phyloP scores from a whole-genome alignment of 92 coral and sea anemone genomes.

The Pocillopora meandrina region DNA sequence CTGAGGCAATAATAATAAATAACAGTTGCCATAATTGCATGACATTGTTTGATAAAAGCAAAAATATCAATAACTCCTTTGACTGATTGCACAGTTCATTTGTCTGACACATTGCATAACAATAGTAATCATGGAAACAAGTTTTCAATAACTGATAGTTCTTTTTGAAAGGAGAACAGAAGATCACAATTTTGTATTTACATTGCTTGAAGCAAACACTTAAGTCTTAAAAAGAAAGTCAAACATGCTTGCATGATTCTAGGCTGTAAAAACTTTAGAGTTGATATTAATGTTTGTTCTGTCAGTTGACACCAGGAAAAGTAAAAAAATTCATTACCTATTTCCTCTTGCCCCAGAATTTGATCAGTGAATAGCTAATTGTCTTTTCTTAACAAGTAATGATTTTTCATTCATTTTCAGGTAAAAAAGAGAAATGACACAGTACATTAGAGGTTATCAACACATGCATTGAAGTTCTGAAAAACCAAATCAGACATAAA shows the following conservation, averaged over 20 bases:
- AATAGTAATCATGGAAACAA: too few species aligned
- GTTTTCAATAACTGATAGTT: not conserved
- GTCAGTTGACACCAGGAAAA: not conserved
- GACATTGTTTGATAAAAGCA: too few species aligned
- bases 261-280: not conserved
- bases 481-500: too few species aligned
- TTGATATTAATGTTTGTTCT: not conserved
- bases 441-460: not conserved
- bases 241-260: not conserved
- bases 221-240: not conserved
- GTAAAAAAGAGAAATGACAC: not conserved
- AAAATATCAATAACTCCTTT: too few species aligned
- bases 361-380: not conserved
- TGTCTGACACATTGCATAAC: too few species aligned
- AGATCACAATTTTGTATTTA: not conserved
- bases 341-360: not conserved
- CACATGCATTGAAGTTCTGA: not conserved
- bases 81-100: too few species aligned
- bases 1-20: too few species aligned
- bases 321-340: not conserved
- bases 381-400: not conserved
- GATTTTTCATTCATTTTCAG: constrained; percentile 13
- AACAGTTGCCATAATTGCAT: too few species aligned
- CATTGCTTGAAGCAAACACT: not conserved
- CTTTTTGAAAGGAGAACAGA: not conserved